Evolutionary conservation across 30 jellyfish, hydroid and myxozoan species (phyloP).

Genomic region (Hydractinia symbiolongicarpus): DNA sequence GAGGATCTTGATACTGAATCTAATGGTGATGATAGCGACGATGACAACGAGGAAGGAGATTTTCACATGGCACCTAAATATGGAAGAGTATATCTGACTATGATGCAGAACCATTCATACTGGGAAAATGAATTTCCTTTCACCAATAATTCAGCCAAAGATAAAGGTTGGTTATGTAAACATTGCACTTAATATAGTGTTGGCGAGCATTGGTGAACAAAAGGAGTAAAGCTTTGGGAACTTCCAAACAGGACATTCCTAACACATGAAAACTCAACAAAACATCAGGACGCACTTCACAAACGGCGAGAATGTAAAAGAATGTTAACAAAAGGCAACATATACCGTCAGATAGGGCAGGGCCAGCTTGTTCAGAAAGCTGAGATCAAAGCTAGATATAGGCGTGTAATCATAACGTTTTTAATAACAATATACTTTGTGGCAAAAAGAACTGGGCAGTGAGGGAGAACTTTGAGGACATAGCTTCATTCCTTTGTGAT

Average conservation of each 20-base stretch:
- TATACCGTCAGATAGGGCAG: not conserved
- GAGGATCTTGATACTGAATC: not conserved
- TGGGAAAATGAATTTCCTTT: conserved; percentile 16
- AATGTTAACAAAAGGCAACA: conserved; percentile 8
- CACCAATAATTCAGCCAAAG: conserved; percentile 2
- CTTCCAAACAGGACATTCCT: conserved; percentile 25
- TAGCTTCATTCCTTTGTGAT: not conserved
- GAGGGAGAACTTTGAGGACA: conserved; percentile 12
- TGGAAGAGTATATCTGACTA: not conserved
- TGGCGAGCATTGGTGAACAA: conserved; percentile 21
- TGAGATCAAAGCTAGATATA: not conserved
- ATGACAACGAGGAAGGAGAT: not conserved
- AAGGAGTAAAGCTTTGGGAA: not conserved
- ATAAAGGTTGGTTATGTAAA: conserved; percentile 1
- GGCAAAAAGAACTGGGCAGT: conserved; percentile 21
- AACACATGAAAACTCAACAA: not conserved
- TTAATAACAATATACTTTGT: not conserved
- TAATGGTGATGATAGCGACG: not conserved
- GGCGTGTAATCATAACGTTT: conserved; percentile 4
- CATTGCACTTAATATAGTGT: conserved; percentile 5
- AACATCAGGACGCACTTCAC: not conserved
- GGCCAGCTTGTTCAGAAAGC: not conserved
- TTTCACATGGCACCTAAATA: not conserved
- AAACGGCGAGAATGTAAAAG: conserved; percentile 14
- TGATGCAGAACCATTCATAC: not conserved